Percentiles rank a stretch among this genome's conserved stretches.
phyloP scores from a whole-genome alignment of 35 echinoderm and acorn worm genomes.

The Ptychodera flava region DNA sequence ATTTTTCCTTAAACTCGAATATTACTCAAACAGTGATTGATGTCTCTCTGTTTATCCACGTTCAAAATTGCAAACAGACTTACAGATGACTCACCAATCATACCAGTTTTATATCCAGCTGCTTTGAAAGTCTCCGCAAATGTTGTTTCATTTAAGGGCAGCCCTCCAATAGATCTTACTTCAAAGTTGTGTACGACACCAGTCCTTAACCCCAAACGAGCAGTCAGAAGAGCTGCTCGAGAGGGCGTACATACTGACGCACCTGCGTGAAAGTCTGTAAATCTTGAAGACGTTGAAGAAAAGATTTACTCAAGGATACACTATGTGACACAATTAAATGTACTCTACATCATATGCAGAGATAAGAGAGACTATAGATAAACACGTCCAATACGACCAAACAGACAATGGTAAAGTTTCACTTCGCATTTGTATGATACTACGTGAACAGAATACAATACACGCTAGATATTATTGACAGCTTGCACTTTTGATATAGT shows the following conservation, averaged over 20 bases:
- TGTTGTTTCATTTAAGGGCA: conserved; percentile 65
- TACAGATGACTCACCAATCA: conserved; percentile 79
- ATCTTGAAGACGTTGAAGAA: conserved; percentile 17
- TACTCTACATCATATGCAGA: too few species aligned
- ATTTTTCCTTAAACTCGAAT: too few species aligned
- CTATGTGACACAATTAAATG: neutral
- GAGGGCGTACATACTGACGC: conserved; percentile 77
- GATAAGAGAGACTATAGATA: too few species aligned
- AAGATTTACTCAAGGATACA: neutral
- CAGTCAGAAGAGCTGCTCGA: conserved; percentile 54
- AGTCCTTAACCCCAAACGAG: conserved; percentile 47
- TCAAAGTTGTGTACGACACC: conserved; percentile 41
- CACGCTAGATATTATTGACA: too few species aligned
- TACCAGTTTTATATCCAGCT: conserved; percentile 63
- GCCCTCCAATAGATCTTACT: conserved; percentile 25
- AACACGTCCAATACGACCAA: too few species aligned
- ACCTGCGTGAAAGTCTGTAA: conserved; percentile 68
- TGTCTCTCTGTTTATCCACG: too few species aligned
- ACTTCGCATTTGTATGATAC: too few species aligned
- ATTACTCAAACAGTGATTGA: too few species aligned
- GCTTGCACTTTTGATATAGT: too few species aligned
- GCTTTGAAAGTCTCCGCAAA: conserved; percentile 67
- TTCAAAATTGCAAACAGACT: too few species aligned
- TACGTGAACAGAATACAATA: too few species aligned
- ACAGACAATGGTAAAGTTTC: too few species aligned